Evolutionary conservation across 2,113 vertebrate species (phyloP), one percentile per base, ranked within the genome.

Genomic region (Rutilus rutilus): DNA sequence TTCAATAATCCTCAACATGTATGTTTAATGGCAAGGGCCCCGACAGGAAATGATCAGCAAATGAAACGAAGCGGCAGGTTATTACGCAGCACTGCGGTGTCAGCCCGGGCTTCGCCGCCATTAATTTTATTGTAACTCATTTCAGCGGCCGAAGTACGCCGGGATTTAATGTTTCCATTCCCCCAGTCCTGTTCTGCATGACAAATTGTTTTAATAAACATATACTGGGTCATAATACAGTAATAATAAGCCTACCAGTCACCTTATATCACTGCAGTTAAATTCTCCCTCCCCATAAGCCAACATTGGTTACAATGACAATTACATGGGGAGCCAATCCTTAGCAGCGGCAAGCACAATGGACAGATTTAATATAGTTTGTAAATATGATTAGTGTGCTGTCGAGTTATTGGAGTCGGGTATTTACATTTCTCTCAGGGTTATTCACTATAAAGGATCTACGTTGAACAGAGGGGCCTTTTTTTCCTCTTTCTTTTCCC

Each of bases 121-220:
- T 97, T 97, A 94, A 96, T 97, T 98, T 97, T 97, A 97, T 96
- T 96, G 90, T 93, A 97, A 97, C 96, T 97, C 96, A 96, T 97
- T 97, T 97, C 95, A 97, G 95, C 94, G 95, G 96, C 96, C 96
- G 96, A 96, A 97, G 94, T 96, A 96, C 93, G 94, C 94, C 94
- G 95, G 95, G 94, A 98, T 98, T 98, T 99, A 99, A 97, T 97
- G 97, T 97, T 97, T 96, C 96, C 95, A 96, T 97, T 97, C 96
- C 94, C 95, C 95, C 94, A 95, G 95, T 97, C 96, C 97, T 97
- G 97, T 97, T 99, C 98, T 99, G 97, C 97, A 99, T 98, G 97
- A 99, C 97, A 99, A 99, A 99, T 99, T 98, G 97, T 98, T 99
- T 99, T 99, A 99, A 99, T 99, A 99, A 99, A 99, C 97, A 99